phyloP scores from a whole-genome alignment of 2,888 invertebrate species.

The Eumerus sabulonum region DNA sequence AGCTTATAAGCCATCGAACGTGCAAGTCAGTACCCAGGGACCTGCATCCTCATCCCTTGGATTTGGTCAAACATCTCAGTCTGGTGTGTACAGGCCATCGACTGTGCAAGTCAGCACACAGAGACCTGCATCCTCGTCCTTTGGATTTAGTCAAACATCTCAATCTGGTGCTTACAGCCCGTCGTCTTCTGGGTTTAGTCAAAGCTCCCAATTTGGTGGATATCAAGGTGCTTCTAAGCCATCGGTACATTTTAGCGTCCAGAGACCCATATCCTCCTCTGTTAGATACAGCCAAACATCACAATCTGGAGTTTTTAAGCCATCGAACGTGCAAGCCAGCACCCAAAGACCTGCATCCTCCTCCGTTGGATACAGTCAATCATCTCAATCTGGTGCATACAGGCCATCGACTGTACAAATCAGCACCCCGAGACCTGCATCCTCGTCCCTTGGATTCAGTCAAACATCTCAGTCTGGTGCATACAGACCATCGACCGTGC shows the following conservation, averaged over 20 bases:
- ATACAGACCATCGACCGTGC: no score
- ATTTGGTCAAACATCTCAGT: not conserved
- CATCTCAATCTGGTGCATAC: not conserved
- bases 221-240: not conserved
- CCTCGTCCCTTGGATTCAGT: no score
- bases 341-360: no score
- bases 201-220: not conserved
- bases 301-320: not conserved
- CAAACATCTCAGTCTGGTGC: no score
- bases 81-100: conserved; percentile 7
- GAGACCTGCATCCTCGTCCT: not conserved
- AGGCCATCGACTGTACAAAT: no score
- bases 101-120: not conserved
- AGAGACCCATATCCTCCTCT: no score
- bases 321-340: not conserved
- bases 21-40: not conserved
- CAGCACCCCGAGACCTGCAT: no score
- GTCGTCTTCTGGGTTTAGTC: no score
- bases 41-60: not conserved
- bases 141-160: not conserved
- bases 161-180: no score
- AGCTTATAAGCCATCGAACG: not conserved
- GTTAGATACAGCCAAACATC: no score
- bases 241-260: not conserved
- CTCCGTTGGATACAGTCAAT: not conserved